phyloP scores from a whole-genome alignment of 2,888 invertebrate species.

The Biston stratarius region DNA sequence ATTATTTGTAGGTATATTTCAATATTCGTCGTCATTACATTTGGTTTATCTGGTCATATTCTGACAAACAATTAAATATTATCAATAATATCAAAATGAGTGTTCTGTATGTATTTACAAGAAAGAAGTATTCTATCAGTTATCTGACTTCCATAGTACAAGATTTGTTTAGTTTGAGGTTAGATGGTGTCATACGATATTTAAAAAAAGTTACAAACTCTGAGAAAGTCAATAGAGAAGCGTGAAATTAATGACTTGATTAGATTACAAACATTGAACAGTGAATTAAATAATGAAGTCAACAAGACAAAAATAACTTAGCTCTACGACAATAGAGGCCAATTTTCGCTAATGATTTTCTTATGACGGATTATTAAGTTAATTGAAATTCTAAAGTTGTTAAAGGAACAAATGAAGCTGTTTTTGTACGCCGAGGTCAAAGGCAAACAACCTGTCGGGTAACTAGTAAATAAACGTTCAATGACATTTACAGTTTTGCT shows the following conservation, averaged over 20 bases:
- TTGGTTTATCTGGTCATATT: too few relatives aligned
- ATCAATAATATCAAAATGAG: neutral
- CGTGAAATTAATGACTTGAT: too few relatives aligned
- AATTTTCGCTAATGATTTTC: constrained; percentile 41
- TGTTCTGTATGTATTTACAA: too few relatives aligned
- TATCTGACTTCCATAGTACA: too few relatives aligned
- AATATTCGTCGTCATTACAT: neutral
- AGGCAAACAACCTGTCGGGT: constrained; percentile 60
- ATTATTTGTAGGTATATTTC: neutral
- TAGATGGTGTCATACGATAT: too few relatives aligned
- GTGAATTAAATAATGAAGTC: neutral
- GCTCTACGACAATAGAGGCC: constrained; percentile 44
- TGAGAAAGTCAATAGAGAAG: neutral
- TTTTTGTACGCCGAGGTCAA: constrained; percentile 55
- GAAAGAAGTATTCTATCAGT: too few relatives aligned
- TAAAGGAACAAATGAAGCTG: constrained; percentile 34
- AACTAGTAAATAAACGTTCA: constrained; percentile 50
- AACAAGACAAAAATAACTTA: constrained; percentile 7
- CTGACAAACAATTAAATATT: neutral
- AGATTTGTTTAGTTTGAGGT: too few relatives aligned
- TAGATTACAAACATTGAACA: too few relatives aligned
- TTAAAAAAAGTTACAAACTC: too few relatives aligned
- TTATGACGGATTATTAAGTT: constrained; percentile 34
- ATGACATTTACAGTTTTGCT: constrained; percentile 53
- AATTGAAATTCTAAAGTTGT: constrained; percentile 44